Percentiles rank a stretch among this genome's conserved stretches.
Conservation (phyloP, 2,113 vertebrate genomes). For the Bagarius yarrelli region DNA sequence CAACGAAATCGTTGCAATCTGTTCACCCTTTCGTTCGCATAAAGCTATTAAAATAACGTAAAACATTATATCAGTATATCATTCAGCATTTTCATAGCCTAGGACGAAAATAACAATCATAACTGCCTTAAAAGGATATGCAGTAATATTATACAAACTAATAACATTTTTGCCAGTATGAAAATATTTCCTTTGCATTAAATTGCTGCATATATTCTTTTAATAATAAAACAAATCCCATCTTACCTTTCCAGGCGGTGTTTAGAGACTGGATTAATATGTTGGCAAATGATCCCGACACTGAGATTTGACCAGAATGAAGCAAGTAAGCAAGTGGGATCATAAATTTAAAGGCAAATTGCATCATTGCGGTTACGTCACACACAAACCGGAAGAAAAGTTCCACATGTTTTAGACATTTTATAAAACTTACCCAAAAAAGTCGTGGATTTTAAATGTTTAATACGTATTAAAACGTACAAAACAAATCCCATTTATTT, state of each 20-base stretch:
- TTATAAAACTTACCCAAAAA: neutral
- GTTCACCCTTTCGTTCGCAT: neutral
- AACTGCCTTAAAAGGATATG: neutral
- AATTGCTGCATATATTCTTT: neutral
- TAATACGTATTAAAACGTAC: no score
- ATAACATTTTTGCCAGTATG: neutral
- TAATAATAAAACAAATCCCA: neutral
- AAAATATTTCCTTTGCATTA: neutral
- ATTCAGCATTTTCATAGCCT: neutral
- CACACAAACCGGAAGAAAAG: neutral
- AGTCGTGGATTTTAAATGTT: no score
- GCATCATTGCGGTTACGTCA: neutral
- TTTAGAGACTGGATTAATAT: neutral
- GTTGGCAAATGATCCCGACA: neutral
- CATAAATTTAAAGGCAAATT: conserved; percentile 21
- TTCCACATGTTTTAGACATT: neutral
- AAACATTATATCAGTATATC: no score
- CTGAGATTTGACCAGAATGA: neutral
- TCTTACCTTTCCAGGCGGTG: neutral
- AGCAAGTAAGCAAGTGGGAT: neutral
- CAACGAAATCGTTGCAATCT: neutral
- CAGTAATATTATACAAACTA: neutral
- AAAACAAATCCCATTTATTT: neutral
- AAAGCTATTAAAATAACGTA: neutral
- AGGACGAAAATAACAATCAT: neutral